Evolutionary conservation across 2,797 vertebrate genomes (phyloP).

Genomic region (Chiroxiphia lanceolata): DNA sequence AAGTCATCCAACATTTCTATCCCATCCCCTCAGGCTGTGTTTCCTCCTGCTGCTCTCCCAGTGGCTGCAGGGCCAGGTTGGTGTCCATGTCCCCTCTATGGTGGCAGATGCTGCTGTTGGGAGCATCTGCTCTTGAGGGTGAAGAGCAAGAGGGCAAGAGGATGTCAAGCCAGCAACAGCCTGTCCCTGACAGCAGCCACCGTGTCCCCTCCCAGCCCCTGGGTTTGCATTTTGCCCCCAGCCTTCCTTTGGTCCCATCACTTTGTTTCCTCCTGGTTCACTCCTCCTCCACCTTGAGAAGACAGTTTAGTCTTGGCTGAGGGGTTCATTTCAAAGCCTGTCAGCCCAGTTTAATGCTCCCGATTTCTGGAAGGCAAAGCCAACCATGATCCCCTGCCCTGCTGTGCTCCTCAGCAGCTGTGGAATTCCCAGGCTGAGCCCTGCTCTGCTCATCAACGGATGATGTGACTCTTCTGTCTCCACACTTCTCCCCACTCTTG

Average conservation of each 20-base stretch:
- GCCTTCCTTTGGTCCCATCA: background rate
- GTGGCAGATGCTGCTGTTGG: background rate
- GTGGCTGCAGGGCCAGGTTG: background rate
- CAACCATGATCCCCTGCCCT: background rate
- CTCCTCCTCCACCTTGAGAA: background rate
- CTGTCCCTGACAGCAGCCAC: background rate
- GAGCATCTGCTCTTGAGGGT: background rate
- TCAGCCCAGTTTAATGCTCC: background rate
- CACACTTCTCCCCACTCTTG: background rate
- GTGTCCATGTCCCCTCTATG: background rate
- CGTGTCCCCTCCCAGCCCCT: background rate
- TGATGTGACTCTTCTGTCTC: background rate
- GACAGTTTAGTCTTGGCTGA: no score
- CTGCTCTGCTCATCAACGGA: background rate
- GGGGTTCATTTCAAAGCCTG: background rate
- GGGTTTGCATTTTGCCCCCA: no score
- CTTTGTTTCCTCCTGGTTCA: background rate
- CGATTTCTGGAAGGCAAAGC: background rate
- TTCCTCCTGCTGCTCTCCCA: rapidly evolving
- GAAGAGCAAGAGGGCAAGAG: background rate
- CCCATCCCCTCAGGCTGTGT: background rate
- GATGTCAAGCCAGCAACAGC: rapidly evolving
- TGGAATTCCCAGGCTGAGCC: background rate
- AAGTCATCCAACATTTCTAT: no score
- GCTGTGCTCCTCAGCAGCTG: rapidly evolving